Percentiles rank a stretch among this genome's conserved stretches.
phyloP scores from a whole-genome alignment of 2,888 invertebrate genomes.

The Epinotia brunnichana region DNA sequence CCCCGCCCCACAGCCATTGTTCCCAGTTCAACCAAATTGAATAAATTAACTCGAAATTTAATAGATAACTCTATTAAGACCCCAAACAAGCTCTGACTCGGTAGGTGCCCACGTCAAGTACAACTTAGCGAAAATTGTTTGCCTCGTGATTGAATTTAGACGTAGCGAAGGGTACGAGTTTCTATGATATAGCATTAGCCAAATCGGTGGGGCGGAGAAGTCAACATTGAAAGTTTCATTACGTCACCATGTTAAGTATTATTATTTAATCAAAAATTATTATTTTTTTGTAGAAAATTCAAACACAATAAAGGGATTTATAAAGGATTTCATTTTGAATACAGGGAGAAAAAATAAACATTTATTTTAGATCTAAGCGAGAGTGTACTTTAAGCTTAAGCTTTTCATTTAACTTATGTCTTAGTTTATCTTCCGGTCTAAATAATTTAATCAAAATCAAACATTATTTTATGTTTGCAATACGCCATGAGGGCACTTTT shows the following conservation, averaged over 20 bases:
- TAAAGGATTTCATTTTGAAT: neutral
- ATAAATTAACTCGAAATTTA: conserved; percentile 82
- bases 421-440: no score
- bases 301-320: neutral
- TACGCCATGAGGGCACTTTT: no score
- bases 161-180: conserved; percentile 52
- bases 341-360: neutral
- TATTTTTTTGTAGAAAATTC: neutral
- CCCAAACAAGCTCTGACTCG: conserved; percentile 74
- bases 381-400: neutral
- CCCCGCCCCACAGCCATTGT: conserved; percentile 78
- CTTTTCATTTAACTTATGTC: neutral
- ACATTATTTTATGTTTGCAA: no score
- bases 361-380: neutral
- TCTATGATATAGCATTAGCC: conserved; percentile 22
- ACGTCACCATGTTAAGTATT: neutral
- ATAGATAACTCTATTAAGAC: conserved; percentile 76
- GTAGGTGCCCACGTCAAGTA: conserved; percentile 48
- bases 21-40: conserved; percentile 72
- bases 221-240: neutral
- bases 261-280: neutral
- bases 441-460: no score
- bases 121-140: conserved; percentile 66
- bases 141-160: conserved; percentile 74
- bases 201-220: neutral